phyloP scores from a whole-genome alignment of 2,797 vertebrate species.

The Phrynocephalus vlangalii region DNA sequence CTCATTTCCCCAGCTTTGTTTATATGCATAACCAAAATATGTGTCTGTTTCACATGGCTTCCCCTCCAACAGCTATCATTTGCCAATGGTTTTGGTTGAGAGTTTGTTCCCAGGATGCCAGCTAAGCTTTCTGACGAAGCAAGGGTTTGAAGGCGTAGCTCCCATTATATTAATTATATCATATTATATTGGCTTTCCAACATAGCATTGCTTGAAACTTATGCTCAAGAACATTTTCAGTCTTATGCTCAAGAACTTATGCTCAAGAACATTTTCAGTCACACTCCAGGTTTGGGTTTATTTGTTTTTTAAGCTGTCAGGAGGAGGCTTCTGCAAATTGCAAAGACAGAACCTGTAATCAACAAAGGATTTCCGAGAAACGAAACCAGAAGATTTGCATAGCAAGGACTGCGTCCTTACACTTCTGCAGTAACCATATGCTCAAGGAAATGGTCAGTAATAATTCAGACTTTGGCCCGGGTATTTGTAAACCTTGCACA shows the following conservation, averaged over 20 bases:
- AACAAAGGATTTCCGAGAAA: background rate
- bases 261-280: background rate
- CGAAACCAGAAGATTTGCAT: conserved; percentile 15
- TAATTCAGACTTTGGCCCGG: background rate
- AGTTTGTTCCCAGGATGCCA: too few species aligned
- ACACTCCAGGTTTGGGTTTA: background rate
- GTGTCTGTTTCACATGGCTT: too few species aligned
- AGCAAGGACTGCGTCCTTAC: background rate
- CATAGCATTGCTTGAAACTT: too few species aligned
- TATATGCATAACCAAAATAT: too few species aligned
- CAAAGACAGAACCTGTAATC: background rate
- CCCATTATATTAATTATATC: too few species aligned
- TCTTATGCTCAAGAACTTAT: too few species aligned
- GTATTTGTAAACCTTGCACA: background rate
- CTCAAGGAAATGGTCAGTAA: conserved; percentile 18
- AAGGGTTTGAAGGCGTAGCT: too few species aligned
- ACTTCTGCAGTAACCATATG: rapidly evolving
- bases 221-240: background rate
- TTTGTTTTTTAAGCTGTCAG: conserved; percentile 13
- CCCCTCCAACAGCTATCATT: too few species aligned
- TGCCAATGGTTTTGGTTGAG: too few species aligned
- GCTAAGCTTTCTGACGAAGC: too few species aligned
- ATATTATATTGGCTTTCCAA: too few species aligned
- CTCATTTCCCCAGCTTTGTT: too few species aligned
- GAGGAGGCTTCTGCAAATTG: conserved; percentile 9